Evolutionary conservation across 2,797 vertebrate species (phyloP), one percentile per base, ranked within the genome.

Genomic region (Percopsis omiscomaycus): DNA sequence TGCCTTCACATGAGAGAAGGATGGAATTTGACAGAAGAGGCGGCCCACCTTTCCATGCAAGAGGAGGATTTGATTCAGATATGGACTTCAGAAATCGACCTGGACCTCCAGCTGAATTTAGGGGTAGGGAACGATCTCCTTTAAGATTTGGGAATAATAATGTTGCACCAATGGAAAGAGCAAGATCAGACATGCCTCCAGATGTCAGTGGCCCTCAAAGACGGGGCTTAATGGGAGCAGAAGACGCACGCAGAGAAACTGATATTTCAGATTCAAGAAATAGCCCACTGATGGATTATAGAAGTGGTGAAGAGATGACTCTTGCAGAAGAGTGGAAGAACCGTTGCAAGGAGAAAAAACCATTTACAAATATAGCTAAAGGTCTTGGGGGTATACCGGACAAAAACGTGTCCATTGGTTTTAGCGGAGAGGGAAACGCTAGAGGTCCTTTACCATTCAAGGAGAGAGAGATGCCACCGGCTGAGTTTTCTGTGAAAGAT

Each of bases 71-170:
- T 87, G 86, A 91, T 46, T 91, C 92, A 0, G 93, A 94, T 71
- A 84, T 93, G 88, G 95, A 96, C 81, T 94, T 97, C 67, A 94
- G 96, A 84, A 94, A 91, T 82, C 94, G 93, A 50, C 92, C 93
- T 22, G 93, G 89, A 59, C 89, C 93, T 51, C 68, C 92, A 0
- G 59, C 88, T 73, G 94, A 97, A 66, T 95, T 94, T 74, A 92
- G 91, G 82, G 91, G 85, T 56, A 92, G 94, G 68, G 94, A 95
- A 13, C 87, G 92, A 73, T 95, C 95, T 4, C 94, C 96, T 72
- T 85, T 93, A 67, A 91, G 94, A 84, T 95, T 96, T 84, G 93
- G 93, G 85, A 93, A 92, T 45, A 88, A 86, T 79, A 93, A 95
- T 60, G 90, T 84, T 32, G 74, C 92, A 75, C 87, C 92, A 28